Conservation (phyloP, 2,888 invertebrate genomes). For the Malthinus flaveolus region DNA sequence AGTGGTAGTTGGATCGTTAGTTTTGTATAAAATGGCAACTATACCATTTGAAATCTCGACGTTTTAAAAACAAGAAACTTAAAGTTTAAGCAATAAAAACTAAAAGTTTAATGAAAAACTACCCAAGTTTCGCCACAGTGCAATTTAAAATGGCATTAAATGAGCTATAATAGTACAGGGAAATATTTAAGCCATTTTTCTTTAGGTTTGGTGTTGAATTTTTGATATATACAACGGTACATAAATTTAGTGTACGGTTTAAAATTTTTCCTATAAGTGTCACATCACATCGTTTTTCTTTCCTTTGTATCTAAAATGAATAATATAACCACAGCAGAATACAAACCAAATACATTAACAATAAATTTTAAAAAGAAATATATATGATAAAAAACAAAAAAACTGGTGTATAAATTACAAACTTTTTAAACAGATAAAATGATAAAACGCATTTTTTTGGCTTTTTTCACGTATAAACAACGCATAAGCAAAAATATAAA, state of each 20-base stretch:
- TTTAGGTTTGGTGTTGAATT: conserved; percentile 9
- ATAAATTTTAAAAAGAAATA: conserved; percentile 2
- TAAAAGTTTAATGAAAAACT: too few species aligned
- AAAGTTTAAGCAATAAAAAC: too few species aligned
- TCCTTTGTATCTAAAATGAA: conserved; percentile 12
- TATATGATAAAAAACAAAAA: not conserved
- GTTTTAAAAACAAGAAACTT: too few species aligned
- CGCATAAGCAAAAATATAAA: conserved; percentile 14
- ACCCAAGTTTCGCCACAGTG: too few species aligned
- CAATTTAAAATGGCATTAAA: not conserved
- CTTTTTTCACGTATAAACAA: not conserved
- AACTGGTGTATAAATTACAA: conserved; percentile 1
- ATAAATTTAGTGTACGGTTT: conserved; percentile 14
- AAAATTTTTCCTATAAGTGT: conserved; percentile 13
- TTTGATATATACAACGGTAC: conserved; percentile 8
- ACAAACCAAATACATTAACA: not conserved
- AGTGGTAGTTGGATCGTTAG: too few species aligned
- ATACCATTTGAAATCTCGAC: too few species aligned
- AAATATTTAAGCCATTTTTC: conserved; percentile 3
- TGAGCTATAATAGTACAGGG: conserved; percentile 1
- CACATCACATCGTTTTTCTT: conserved; percentile 8
- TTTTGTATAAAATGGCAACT: too few species aligned
- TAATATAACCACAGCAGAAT: conserved; percentile 10
- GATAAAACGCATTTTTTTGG: conserved; percentile 1
- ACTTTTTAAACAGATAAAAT: conserved; percentile 5